These are phyloP conservation scores for Homarus americanus DNA, from an alignment of 1,140 invertebrate genomes.

Conservation along the genomic window DNA sequence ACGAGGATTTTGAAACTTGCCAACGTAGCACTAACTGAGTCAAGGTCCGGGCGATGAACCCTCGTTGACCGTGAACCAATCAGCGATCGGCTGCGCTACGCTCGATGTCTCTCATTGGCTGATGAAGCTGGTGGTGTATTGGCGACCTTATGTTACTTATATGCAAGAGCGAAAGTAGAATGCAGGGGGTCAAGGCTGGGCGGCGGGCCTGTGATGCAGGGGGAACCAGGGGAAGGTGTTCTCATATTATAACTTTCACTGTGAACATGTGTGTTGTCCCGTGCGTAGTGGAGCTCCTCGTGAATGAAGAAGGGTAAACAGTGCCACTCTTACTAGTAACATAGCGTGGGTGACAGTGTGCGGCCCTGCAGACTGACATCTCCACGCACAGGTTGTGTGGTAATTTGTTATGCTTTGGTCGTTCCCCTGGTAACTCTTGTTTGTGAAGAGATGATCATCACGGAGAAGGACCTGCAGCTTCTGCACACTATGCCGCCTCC, in stretches of 20 bases:
- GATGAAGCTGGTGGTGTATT: conserved; percentile 18
- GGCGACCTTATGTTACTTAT: conserved; percentile 35
- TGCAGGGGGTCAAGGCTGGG: conserved; percentile 56
- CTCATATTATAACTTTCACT: conserved; percentile 70
- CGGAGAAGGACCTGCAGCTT: conserved; percentile 61
- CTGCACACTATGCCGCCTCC: conserved; percentile 61
- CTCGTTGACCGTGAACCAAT: conserved; percentile 68
- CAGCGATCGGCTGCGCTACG: conserved; percentile 67
- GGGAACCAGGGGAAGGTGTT: conserved; percentile 44
- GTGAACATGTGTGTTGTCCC: conserved; percentile 65
- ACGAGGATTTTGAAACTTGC: conserved; percentile 49
- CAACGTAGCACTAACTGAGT: conserved; percentile 63
- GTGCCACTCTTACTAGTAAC: neutral
- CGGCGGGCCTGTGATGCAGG: conserved; percentile 39
- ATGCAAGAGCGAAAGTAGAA: conserved; percentile 60
- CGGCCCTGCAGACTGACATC: neutral
- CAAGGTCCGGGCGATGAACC: conserved; percentile 70
- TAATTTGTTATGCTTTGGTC: neutral
- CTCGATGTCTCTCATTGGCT: conserved; percentile 62
- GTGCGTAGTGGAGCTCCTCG: conserved; percentile 34
- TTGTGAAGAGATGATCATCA: conserved; percentile 42
- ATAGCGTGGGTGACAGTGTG: conserved; percentile 20
- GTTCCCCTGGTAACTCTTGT: neutral
- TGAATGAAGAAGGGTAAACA: conserved; percentile 51
- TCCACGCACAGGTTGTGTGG: too few species aligned